Evolutionary conservation across 2,888 invertebrate genomes (phyloP), one percentile per base, ranked within the genome.

Genomic region (Macaria liturata): DNA sequence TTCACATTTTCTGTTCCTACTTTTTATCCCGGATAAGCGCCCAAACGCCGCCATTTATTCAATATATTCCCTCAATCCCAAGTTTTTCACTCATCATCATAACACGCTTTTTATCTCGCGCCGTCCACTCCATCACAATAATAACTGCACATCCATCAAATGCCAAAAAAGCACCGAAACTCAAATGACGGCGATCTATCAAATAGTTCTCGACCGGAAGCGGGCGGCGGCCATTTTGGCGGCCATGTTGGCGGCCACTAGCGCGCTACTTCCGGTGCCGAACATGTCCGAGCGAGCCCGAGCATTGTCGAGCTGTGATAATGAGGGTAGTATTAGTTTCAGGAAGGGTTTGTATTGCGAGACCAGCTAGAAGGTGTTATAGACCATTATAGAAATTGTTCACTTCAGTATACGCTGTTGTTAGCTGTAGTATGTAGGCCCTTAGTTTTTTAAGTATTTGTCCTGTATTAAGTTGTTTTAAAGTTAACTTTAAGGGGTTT

Each of bases 231-330:
- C 74, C 77, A 72, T 75, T 72, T 75, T 70, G 69, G 59, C 72
- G 70, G 71, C 78, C 78, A 72, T 75, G 73, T 75, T 70, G 69
- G 60, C 72, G 70, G 71, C 79, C 79, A 81, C 81, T 81, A 81
- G 75, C 64, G 72, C 67, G 71, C 66, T 52, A 66, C 73, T 72
- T 78, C 74, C 78, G 72, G 62, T 56, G 67, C 64, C 66, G 68
- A 65, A 68, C 71, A 71, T 68, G 67, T 69, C 65, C 63, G 61
- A 45, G 63, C 42, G 46, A 42, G 54, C 39, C 58, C 57, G 61
- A 55, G 61, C 51, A 58, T 56, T 60, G 46, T 63, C 45, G 54
- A 60, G 54, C 54, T 46, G 61, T 62, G 59, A 54, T 59, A 59
- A 66, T 66, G 66, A 63, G 57, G 2, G 47, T 48, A 9, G 4